Conservation (phyloP, 1,140 invertebrate species). For the Tetramorium simillimum region DNA sequence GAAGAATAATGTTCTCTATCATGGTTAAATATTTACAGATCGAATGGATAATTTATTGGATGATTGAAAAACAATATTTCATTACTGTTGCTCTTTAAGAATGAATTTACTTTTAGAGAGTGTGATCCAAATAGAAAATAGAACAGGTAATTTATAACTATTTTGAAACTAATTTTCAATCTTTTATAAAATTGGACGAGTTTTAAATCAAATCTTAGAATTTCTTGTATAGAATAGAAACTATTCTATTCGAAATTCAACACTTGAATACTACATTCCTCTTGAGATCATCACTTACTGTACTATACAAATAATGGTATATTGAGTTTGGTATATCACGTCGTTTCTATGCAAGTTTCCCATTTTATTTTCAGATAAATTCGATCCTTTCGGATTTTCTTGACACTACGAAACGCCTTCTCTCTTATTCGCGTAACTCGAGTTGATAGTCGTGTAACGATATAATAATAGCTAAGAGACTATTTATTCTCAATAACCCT, state of each 20-base stretch:
- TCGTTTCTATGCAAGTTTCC: neutral
- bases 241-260: neutral
- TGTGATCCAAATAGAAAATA: neutral
- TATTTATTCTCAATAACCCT: conserved; percentile 52
- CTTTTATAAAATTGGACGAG: neutral
- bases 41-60: neutral
- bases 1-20: neutral
- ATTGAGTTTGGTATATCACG: neutral
- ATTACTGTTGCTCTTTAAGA: no score
- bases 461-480: conserved; percentile 19
- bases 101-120: no score
- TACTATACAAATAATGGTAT: neutral
- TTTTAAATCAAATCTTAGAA: neutral
- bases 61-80: neutral
- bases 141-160: neutral
- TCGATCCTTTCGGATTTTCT: neutral
- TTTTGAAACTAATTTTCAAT: neutral
- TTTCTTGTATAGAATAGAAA: neutral
- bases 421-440: neutral
- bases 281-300: conserved; percentile 1
- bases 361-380: conserved; percentile 9
- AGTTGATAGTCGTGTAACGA: conserved; percentile 10
- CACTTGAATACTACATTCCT: neutral
- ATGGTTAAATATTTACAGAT: conserved; percentile 33
- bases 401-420: neutral